These are phyloP conservation scores for Rostratula benghalensis DNA, from an alignment of 2,113 vertebrate species.

Conservation along the genomic window DNA sequence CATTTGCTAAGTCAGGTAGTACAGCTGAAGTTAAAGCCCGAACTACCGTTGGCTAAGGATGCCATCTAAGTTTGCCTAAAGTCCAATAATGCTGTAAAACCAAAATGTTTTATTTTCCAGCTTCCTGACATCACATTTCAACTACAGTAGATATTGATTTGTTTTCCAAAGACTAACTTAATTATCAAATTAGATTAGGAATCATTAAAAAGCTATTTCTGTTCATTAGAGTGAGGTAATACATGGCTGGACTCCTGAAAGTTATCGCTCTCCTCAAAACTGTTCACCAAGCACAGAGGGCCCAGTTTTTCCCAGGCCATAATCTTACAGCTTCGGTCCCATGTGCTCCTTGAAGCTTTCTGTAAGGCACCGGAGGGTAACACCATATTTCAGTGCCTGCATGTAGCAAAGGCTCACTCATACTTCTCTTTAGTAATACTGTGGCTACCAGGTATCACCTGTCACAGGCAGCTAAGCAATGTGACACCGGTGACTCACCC, in stretches of 20 bases:
- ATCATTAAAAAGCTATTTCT: background rate
- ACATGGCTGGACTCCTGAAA: background rate
- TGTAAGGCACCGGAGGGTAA: background rate
- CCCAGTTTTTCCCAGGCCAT: background rate
- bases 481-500: constrained; percentile 22
- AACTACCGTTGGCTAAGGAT: background rate
- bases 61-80: background rate
- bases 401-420: background rate
- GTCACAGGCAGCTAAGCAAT: constrained; percentile 1
- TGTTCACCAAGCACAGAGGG: background rate
- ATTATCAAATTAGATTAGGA: background rate
- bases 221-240: background rate
- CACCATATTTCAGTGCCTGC: background rate
- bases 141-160: background rate
- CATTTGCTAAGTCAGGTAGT: background rate
- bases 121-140: background rate
- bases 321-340: background rate
- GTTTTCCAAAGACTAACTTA: background rate
- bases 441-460: background rate
- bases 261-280: background rate
- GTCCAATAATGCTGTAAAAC: background rate
- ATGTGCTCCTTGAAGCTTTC: background rate
- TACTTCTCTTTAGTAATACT: background rate
- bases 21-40: background rate
- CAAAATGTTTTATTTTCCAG: background rate